Evolutionary conservation across 2,888 invertebrate genomes (phyloP).

Genomic region (Trissoscelio sp.): DNA sequence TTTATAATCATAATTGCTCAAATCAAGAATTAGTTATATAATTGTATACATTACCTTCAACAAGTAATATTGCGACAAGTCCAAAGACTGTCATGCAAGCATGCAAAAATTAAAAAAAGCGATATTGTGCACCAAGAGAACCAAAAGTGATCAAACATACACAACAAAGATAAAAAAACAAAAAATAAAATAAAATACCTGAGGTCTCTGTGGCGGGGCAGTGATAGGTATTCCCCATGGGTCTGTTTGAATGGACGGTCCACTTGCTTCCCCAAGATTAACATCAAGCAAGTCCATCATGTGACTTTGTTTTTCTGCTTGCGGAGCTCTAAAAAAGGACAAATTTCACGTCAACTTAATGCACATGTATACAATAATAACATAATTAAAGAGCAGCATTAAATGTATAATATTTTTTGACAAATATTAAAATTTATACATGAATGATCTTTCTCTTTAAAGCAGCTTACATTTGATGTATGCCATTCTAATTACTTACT

Average conservation of each 20-base stretch:
- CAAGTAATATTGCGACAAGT: conserved; percentile 77
- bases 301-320: conserved; percentile 86
- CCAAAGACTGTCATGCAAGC: conserved; percentile 79
- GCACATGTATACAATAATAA: not conserved
- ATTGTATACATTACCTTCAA: conserved; percentile 71
- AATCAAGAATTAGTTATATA: not conserved
- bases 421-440: too few species aligned
- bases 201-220: conserved; percentile 85
- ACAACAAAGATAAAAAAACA: conserved; percentile 34
- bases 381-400: too few species aligned
- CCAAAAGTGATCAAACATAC: conserved; percentile 14
- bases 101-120: conserved; percentile 67
- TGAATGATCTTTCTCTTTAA: too few species aligned
- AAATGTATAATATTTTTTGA: too few species aligned
- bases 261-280: conserved; percentile 87
- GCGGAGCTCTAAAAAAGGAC: conserved; percentile 78
- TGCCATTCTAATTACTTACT: too few species aligned
- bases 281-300: conserved; percentile 94
- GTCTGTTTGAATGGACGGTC: conserved; percentile 86
- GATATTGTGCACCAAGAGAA: not conserved
- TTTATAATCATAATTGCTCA: too few species aligned
- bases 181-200: conserved; percentile 81
- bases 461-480: too few species aligned
- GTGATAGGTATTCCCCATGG: conserved; percentile 89
- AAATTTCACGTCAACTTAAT: not conserved